Conservation (phyloP, 2,797 vertebrate genomes). For the Acipenser oxyrinchus region DNA sequence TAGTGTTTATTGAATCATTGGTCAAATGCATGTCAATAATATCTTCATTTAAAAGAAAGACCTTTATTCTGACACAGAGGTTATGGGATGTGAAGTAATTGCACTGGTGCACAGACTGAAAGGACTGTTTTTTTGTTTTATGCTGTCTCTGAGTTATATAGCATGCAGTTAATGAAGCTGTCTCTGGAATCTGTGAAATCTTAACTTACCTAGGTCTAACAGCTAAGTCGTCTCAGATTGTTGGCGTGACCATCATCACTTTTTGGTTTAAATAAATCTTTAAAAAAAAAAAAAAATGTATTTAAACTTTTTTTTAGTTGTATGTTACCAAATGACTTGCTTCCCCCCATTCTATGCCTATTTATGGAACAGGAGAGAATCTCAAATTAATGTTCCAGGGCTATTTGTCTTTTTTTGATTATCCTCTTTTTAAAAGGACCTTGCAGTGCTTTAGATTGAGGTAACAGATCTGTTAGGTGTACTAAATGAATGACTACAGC, state of each 20-base stretch:
- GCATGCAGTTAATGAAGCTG: conserved; percentile 1
- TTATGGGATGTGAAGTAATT: neutral
- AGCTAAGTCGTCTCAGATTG: neutral
- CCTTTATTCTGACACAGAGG: conserved; percentile 1
- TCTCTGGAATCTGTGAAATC: neutral
- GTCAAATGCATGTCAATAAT: neutral
- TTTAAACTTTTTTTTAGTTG: conserved; percentile 9
- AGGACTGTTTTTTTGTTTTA: conserved; percentile 1
- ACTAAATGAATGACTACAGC: too few relatives aligned
- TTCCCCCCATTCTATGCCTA: too few relatives aligned
- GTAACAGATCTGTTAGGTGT: too few relatives aligned
- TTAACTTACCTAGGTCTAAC: neutral
- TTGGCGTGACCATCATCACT: too few relatives aligned
- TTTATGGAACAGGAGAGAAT: too few relatives aligned
- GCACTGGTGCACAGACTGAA: neutral
- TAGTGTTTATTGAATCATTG: neutral
- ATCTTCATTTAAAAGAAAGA: conserved; percentile 2
- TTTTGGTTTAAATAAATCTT: neutral
- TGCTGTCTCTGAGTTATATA: conserved; percentile 2
- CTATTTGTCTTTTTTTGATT: too few relatives aligned
- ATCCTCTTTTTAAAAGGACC: too few relatives aligned
- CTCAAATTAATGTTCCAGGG: too few relatives aligned
- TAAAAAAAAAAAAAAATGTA: too few relatives aligned
- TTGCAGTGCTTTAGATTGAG: too few relatives aligned
- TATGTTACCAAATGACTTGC: too few relatives aligned